Evolutionary conservation across 2,113 vertebrate species (phyloP), one percentile per base, ranked within the genome.

Genomic region (Mixornis gularis): DNA sequence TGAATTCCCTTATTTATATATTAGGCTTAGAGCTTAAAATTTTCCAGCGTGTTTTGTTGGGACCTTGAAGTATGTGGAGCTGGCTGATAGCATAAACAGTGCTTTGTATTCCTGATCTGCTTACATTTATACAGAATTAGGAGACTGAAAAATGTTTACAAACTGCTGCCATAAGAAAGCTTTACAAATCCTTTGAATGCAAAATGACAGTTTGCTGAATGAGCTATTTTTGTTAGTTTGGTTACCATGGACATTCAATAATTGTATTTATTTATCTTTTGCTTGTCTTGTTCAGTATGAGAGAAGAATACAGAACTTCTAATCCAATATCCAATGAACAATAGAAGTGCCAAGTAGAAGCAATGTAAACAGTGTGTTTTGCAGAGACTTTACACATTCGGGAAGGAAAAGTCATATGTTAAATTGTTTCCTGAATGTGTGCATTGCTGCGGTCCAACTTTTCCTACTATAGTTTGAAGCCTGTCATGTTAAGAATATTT

Each of bases 171-270:
- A 77, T 87, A 69, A 84, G 79, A 93, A 92, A 87, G 59, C 46
- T 68, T 85, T 94, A 66, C 53, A 89, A 90, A 90, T 74, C 60
- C 79, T 94, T 94, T 93, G 91, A 93, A 95, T 80, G 51, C 68
- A 80, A 87, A 93, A 93, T 65, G 73, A 49, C 70, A 79, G 56
- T 78, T 80, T 87, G 68, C 68, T 95, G 66, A 90, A 92, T 43
- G 30, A 78, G 60, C 65, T 72, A 27, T 63, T 91, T 92, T 83
- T 59, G 69, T 68, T 74, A 53, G 14, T 83, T 94, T 13, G 4
- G 85, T 92, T 96, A 44, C 73, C 36, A 64, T 91, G 34, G 66
- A 83, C 48, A 63, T 71, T 65, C 25, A 40, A 29, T 89, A 78
- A 77, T 80, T 85, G 32, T 68, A 52, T 92, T 79, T 86, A 46